phyloP scores from a whole-genome alignment of 2,797 vertebrate species.

The Ptychadena robeensis region DNA sequence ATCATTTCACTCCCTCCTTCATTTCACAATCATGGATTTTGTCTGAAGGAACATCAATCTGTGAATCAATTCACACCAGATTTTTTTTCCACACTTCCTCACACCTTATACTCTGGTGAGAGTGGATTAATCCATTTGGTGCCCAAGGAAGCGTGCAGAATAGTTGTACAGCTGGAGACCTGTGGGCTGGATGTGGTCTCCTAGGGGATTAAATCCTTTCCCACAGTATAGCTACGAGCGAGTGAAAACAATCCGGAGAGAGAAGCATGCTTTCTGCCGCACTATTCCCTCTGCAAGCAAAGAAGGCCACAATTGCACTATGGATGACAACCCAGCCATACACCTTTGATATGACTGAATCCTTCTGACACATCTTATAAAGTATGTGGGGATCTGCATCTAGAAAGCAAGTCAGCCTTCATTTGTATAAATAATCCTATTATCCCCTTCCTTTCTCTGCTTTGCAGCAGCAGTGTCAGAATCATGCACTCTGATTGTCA shows the following conservation, averaged over 20 bases:
- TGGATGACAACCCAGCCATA: slow-evolving; percentile 28
- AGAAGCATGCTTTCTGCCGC: slow-evolving; percentile 15
- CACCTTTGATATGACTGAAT: slow-evolving; percentile 41
- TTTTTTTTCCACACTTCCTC: slow-evolving; percentile 29
- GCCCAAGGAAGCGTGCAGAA: slow-evolving; percentile 51
- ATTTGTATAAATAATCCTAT: slow-evolving; percentile 48
- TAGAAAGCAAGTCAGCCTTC: slow-evolving; percentile 19
- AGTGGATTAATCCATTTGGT: slow-evolving; percentile 59
- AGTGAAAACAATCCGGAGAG: slow-evolving; percentile 46
- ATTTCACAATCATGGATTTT: background rate
- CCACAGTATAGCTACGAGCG: slow-evolving; percentile 51
- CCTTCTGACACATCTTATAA: slow-evolving; percentile 43
- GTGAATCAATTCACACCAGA: slow-evolving; percentile 45
- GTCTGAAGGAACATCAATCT: slow-evolving; percentile 39
- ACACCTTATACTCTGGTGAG: slow-evolving; percentile 50
- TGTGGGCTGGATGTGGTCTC: slow-evolving; percentile 51
- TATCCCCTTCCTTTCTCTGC: slow-evolving; percentile 32
- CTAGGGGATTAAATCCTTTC: slow-evolving; percentile 60
- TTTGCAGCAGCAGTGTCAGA: slow-evolving; percentile 34
- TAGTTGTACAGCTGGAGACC: slow-evolving; percentile 51
- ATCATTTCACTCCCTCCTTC: background rate
- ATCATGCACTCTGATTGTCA: slow-evolving; percentile 9
- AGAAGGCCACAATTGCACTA: background rate
- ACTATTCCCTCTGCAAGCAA: slow-evolving; percentile 21
- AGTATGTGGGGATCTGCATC: slow-evolving; percentile 9